Evolutionary conservation across 2,888 invertebrate species (phyloP).

Genomic region (Oxystoma pomonae): DNA sequence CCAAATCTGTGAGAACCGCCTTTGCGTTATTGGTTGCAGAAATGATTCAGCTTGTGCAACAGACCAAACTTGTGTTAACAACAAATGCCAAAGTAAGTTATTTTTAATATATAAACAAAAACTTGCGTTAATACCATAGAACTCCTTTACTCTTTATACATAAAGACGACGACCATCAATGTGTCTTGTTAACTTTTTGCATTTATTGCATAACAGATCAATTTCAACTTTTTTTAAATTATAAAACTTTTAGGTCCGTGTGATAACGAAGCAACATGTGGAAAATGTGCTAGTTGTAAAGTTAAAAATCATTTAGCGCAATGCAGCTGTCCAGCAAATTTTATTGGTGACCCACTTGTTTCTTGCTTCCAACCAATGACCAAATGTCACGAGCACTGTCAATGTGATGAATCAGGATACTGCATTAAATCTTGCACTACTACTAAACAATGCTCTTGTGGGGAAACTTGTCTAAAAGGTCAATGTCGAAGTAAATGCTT

Average conservation of each 20-base stretch:
- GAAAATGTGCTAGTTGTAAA: conserved; percentile 77
- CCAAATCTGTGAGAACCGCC: conserved; percentile 82
- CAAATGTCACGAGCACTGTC: conserved; percentile 71
- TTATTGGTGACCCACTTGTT: conserved; percentile 76
- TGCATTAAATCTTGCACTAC: conserved; percentile 67
- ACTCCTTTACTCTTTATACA: background rate
- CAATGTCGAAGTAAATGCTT: conserved; percentile 73
- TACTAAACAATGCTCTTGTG: conserved; percentile 72
- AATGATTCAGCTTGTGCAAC: conserved; percentile 74
- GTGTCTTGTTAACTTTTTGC: too few relatives aligned
- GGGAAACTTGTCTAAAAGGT: conserved; percentile 70
- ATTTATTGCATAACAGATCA: too few relatives aligned
- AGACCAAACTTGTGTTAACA: conserved; percentile 75
- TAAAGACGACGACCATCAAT: background rate
- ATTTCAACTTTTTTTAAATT: too few relatives aligned
- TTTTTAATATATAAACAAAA: too few relatives aligned
- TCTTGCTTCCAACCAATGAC: conserved; percentile 70
- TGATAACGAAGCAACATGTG: conserved; percentile 67
- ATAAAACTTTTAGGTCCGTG: conserved; percentile 77
- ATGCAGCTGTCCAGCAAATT: conserved; percentile 79
- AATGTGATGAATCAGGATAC: conserved; percentile 78
- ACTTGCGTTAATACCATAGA: background rate
- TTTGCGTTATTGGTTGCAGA: conserved; percentile 83
- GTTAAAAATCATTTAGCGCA: conserved; percentile 81
- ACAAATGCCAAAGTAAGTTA: conserved; percentile 69